These are phyloP conservation scores for Calliscelio sp. DNA, from an alignment of 2,888 invertebrate genomes.

Conservation along the genomic window DNA sequence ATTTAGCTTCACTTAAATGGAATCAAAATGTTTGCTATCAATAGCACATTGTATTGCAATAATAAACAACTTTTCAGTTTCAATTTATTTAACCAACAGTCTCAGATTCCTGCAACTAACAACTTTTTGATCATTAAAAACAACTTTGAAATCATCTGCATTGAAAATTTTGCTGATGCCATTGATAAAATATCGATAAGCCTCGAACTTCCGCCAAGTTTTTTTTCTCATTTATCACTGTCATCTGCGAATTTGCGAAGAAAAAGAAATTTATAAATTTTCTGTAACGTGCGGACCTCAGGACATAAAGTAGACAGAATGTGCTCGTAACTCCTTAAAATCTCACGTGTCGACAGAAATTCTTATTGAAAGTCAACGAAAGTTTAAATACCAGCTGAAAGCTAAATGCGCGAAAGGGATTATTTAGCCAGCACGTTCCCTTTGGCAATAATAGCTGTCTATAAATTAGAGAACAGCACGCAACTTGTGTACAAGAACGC, in stretches of 20 bases:
- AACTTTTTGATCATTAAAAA: too few relatives aligned
- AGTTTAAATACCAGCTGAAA: background rate
- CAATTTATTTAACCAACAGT: too few relatives aligned
- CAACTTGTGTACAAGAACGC: conserved; percentile 25
- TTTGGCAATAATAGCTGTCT: conserved; percentile 13
- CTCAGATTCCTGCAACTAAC: too few relatives aligned
- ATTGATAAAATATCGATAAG: background rate
- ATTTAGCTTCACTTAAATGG: too few relatives aligned
- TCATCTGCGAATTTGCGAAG: background rate
- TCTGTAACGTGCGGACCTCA: too few relatives aligned
- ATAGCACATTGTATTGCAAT: too few relatives aligned
- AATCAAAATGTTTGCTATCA: too few relatives aligned
- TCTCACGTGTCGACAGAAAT: background rate
- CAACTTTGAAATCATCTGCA: too few relatives aligned
- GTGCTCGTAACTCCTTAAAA: background rate
- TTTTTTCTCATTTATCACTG: background rate
- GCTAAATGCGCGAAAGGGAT: conserved; percentile 6
- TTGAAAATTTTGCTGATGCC: too few relatives aligned
- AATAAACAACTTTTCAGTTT: too few relatives aligned
- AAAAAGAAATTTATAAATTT: background rate
- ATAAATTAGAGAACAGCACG: conserved; percentile 40
- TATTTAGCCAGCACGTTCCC: conserved; percentile 1
- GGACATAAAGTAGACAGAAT: background rate
- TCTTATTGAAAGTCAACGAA: background rate
- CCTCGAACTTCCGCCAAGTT: background rate